Conservation (phyloP, 2,888 invertebrate genomes). For the Agonopterix subpropinquella region DNA sequence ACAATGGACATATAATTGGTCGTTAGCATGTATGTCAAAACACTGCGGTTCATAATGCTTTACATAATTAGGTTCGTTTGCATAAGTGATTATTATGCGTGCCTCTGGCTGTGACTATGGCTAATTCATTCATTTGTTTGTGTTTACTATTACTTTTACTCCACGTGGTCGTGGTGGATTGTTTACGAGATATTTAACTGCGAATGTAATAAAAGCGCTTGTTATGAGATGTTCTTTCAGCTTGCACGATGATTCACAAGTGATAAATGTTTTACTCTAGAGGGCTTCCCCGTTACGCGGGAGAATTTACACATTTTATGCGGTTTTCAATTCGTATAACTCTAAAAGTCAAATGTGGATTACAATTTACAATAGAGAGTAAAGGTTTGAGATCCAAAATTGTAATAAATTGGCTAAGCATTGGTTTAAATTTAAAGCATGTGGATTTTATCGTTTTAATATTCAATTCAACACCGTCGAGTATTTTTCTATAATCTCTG, state of each 20-base stretch:
- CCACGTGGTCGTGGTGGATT: constrained; percentile 69
- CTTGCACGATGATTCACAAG: constrained; percentile 6
- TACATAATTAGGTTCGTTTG: constrained; percentile 71
- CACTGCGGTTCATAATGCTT: constrained; percentile 59
- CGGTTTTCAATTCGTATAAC: not conserved
- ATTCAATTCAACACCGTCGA: no score
- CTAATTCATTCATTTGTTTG: constrained; percentile 66
- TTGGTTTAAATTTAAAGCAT: no score
- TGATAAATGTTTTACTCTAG: not conserved
- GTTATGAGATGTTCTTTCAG: constrained; percentile 26
- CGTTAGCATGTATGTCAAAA: constrained; percentile 67
- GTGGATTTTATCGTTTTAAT: no score
- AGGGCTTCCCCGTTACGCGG: not conserved
- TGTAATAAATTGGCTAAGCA: no score
- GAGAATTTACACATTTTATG: not conserved
- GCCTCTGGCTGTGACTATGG: constrained; percentile 61
- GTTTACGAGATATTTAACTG: constrained; percentile 56
- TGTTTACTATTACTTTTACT: constrained; percentile 64
- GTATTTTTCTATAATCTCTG: no score
- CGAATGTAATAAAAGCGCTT: constrained; percentile 53
- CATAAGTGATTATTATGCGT: constrained; percentile 71
- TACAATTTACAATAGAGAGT: no score
- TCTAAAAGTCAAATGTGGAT: no score
- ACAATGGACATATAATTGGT: constrained; percentile 68
- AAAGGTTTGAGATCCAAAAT: no score